Evolutionary conservation across 2,888 invertebrate genomes (phyloP), one percentile per base, ranked within the genome.

Genomic region (Agrochola lota): DNA sequence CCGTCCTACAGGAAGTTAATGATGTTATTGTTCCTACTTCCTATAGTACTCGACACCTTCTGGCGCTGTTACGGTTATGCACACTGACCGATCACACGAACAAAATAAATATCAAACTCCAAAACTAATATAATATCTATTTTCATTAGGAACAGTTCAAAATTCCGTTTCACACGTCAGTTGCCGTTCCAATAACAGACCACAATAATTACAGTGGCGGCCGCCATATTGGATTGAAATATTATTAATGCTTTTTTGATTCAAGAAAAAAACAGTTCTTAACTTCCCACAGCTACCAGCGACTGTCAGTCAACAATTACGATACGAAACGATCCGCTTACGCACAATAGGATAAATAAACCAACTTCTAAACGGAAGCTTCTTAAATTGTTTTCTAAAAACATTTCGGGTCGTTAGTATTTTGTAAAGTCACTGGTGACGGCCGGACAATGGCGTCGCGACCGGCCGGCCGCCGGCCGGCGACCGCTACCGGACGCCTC

Each of bases 331-430:
- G 95, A 95, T 95, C 94, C 94, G 94, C 92, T 94, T 92, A 92
- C 87, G 87, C 90, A 95, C 96, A 96, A 96, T 95, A 88, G 92
- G 89, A 90, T 94, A 94, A 94, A 94, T 94, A 95, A 95, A 95
- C 94, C 91, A 87, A 86, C 87, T 87, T 84, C 87, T 90, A 94
- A 95, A 96, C 96, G 96, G 96, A 95, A 96, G 96, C 96, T 92
- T 94, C 94, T 95, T 94, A 94, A 94, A 95, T 93, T 96, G 95
- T 96, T 96, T 96, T 95, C 93, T 94, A 95, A 95, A 95, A 96
- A 96, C 96, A 95, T 92, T 92, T 88, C 77, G 92, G 84, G 91
- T 94, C 95, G 95, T 94, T 95, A 94, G 92, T 91, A 88, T 89
- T 91, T 91, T 91, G 90, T 90, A 86, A 88, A 92, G 92, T 91